Base-by-base conservation (phyloP, 1,140 invertebrate species). In the Battus philenor region DNA sequence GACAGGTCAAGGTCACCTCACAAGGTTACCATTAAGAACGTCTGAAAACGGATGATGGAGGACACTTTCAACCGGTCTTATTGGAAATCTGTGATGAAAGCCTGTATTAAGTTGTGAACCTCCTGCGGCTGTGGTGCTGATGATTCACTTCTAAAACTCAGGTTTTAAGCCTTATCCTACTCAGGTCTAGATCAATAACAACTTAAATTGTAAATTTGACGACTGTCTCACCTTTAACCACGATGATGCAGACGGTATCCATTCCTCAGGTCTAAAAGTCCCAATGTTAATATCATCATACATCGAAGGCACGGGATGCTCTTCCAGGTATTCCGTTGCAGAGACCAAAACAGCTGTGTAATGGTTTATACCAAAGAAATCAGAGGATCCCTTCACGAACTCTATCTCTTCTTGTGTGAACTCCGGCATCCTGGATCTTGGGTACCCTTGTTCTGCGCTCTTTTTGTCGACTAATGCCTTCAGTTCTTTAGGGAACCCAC, bases 321-420 rank as follows among this genome's bases (percentile, higher is more conserved):
- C 8, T 1, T 1, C 1, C 4, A 55, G 47, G 29, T 68, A 11
- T 24, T 60, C 41, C 10, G 49, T 50, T 0, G 64, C 61, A 4
- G 62, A 69, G 15, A 69, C 38, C 1, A 68, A 12, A 2, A n/a
- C 54, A 0, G 84, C 73, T 0, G 88, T 88, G 46, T 92, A 92
- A 24, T 89, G 85, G 47, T 91, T 91, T 0, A 92, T 68, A 8
- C 90, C 90, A 22, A 91, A 88, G 83, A 91, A 92, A 58, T 92
- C 90, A 2, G 76, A 73, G 5, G 88, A 75, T 18, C 91, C 91
- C 43, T 84, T 87, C 1, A 91, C 86, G 16, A 80, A 72, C 24
- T 80, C 34, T 1, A 79, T 86, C 75, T 89, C 89, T 36, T 87
- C 65, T n/a, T 75, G 34, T 0, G 78, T 69, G 31, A 90, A 88